A percentile compares a stretch with the other conserved stretches of the same genome.
Evolutionary conservation across 1,140 invertebrate genomes (phyloP).

Genomic region (Aradophagus sp.): DNA sequence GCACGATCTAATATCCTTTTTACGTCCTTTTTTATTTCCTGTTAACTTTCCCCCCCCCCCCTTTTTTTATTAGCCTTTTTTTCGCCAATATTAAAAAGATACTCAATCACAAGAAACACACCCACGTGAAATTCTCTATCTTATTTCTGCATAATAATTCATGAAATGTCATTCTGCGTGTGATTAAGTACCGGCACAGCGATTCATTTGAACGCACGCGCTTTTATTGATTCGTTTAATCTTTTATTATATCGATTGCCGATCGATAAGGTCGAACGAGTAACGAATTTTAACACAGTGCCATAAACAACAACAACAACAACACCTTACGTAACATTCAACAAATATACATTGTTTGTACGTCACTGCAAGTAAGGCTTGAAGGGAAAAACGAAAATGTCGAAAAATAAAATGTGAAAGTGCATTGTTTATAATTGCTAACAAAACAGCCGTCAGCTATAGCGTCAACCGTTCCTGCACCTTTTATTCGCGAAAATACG

Average conservation of each 20-base stretch:
- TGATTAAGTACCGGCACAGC: slow-evolving; percentile 28
- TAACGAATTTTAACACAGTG: background rate
- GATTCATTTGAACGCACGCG: slow-evolving; percentile 23
- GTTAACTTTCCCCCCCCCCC: background rate
- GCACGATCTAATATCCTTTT: slow-evolving; percentile 29
- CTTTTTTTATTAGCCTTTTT: too few relatives aligned
- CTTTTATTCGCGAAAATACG: too few relatives aligned
- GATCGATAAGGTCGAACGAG: slow-evolving; percentile 15
- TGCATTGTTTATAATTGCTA: too few relatives aligned
- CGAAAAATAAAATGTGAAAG: too few relatives aligned
- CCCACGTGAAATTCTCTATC: slow-evolving; percentile 32
- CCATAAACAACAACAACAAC: too few relatives aligned
- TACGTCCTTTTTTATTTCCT: slow-evolving; percentile 19
- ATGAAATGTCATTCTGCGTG: slow-evolving; percentile 31
- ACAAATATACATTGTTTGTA: too few relatives aligned
- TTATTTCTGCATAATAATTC: slow-evolving; percentile 35
- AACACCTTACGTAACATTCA: too few relatives aligned
- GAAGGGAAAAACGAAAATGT: too few relatives aligned
- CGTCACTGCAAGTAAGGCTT: too few relatives aligned
- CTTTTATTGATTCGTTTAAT: slow-evolving; percentile 41
- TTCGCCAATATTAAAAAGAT: slow-evolving; percentile 19
- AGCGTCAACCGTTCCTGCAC: too few relatives aligned
- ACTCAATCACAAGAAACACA: slow-evolving; percentile 29
- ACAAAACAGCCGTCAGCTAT: too few relatives aligned
- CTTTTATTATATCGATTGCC: slow-evolving; percentile 24